These are phyloP conservation scores for Sebastes minor DNA, from an alignment of 2,797 vertebrate genomes.

Conservation along the genomic window DNA sequence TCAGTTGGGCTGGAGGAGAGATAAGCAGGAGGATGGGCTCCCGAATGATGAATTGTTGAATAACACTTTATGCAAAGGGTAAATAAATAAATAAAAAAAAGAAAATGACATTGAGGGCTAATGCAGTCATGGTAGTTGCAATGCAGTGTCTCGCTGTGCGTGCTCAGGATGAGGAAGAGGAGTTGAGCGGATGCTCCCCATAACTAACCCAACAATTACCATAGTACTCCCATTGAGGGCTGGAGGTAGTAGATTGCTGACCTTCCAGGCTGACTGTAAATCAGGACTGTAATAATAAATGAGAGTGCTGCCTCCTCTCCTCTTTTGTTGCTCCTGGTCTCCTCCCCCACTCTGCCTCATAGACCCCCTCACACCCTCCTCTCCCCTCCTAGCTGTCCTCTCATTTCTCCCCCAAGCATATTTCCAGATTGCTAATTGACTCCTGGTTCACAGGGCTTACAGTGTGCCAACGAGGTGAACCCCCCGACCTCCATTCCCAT, in stretches of 20 bases:
- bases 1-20: slow-evolving; percentile 2
- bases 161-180: slow-evolving; percentile 11
- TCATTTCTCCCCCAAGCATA: slow-evolving; percentile 64
- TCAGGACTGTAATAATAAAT: slow-evolving; percentile 70
- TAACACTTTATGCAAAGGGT: slow-evolving; percentile 24
- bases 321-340: slow-evolving; percentile 55
- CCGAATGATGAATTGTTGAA: slow-evolving; percentile 39
- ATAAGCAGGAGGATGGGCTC: slow-evolving; percentile 13
- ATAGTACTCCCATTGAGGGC: slow-evolving; percentile 32
- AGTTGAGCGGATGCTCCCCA: slow-evolving; percentile 18
- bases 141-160: neutral
- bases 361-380: neutral
- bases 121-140: neutral
- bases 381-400: slow-evolving; percentile 60
- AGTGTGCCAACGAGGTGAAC: slow-evolving; percentile 41
- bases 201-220: slow-evolving; percentile 29
- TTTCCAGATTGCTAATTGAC: slow-evolving; percentile 82
- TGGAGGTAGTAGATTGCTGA: slow-evolving; percentile 28
- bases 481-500: neutral
- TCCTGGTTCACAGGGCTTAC: slow-evolving; percentile 66
- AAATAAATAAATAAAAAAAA: slow-evolving; percentile 11
- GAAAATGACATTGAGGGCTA: slow-evolving; percentile 29
- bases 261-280: slow-evolving; percentile 67
- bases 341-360: slow-evolving; percentile 31
- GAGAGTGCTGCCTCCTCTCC: slow-evolving; percentile 51